phyloP scores from a whole-genome alignment of 1,140 invertebrate genomes.

The Bombus turneri region DNA sequence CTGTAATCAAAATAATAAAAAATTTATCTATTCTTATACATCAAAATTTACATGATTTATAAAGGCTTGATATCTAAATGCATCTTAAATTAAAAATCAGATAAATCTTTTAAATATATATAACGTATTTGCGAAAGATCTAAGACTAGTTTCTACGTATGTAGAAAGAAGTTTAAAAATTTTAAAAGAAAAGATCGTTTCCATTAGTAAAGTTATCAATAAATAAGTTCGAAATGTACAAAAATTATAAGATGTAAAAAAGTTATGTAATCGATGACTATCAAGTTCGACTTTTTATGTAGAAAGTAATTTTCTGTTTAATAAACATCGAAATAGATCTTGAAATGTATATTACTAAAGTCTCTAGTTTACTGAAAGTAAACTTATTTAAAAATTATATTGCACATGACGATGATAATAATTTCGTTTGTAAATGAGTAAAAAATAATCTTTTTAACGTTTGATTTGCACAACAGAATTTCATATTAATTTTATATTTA shows the following conservation, averaged over 20 bases:
- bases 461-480: neutral
- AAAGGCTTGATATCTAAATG: neutral
- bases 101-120: constrained; percentile 2
- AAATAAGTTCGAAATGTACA: neutral
- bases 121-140: neutral
- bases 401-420: neutral
- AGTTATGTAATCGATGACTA: neutral
- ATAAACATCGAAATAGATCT: neutral
- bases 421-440: neutral
- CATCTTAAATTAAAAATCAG: neutral
- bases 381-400: constrained; percentile 23
- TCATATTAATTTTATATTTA: neutral
- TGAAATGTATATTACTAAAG: neutral
- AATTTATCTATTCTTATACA: constrained; percentile 11
- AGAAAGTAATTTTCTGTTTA: neutral
- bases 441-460: neutral
- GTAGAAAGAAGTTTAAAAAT: no score
- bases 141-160: constrained; percentile 14
- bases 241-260: neutral
- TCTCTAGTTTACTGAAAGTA: no score
- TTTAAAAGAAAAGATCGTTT: neutral
- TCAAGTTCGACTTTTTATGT: neutral
- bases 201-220: constrained; percentile 4
- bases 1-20: constrained; percentile 31
- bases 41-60: neutral